A percentile compares a stretch with the other conserved stretches of the same genome.
These are phyloP conservation scores for Sebastes minor DNA, from an alignment of 2,797 vertebrate genomes.

Conservation along the genomic window DNA sequence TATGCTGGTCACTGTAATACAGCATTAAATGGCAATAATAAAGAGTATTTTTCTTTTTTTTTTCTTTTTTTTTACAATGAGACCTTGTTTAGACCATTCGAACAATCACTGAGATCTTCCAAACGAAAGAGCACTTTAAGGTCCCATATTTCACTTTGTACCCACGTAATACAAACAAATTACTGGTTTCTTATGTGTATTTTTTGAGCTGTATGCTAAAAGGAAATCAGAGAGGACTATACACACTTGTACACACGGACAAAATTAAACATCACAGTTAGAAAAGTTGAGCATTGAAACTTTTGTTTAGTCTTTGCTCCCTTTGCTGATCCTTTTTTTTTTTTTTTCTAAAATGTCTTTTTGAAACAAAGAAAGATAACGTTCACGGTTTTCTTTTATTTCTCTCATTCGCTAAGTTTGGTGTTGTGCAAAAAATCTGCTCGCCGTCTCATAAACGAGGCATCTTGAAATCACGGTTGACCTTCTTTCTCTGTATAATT, in stretches of 20 bases:
- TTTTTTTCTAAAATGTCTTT: constrained; percentile 16
- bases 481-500: constrained; percentile 10
- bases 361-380: constrained; percentile 48
- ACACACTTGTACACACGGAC: constrained; percentile 70
- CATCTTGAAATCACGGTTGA: constrained; percentile 11
- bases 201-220: constrained; percentile 56
- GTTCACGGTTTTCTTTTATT: constrained; percentile 20
- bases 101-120: constrained; percentile 48
- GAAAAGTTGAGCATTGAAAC: constrained; percentile 44
- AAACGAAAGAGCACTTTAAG: constrained; percentile 59
- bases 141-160: constrained; percentile 48
- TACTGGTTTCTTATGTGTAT: constrained; percentile 36
- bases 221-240: constrained; percentile 67
- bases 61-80: constrained; percentile 23
- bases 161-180: constrained; percentile 59
- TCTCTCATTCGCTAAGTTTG: constrained; percentile 37
- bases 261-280: constrained; percentile 71
- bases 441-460: constrained; percentile 42
- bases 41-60: constrained; percentile 48
- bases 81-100: constrained; percentile 52
- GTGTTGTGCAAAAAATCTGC: constrained; percentile 73
- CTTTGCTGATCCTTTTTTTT: constrained; percentile 8
- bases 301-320: constrained; percentile 39
- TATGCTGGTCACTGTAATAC: constrained; percentile 84
- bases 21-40: constrained; percentile 77